These are phyloP conservation scores for Anolis sagrei DNA, from an alignment of 2,113 vertebrate genomes.

Conservation along the genomic window DNA sequence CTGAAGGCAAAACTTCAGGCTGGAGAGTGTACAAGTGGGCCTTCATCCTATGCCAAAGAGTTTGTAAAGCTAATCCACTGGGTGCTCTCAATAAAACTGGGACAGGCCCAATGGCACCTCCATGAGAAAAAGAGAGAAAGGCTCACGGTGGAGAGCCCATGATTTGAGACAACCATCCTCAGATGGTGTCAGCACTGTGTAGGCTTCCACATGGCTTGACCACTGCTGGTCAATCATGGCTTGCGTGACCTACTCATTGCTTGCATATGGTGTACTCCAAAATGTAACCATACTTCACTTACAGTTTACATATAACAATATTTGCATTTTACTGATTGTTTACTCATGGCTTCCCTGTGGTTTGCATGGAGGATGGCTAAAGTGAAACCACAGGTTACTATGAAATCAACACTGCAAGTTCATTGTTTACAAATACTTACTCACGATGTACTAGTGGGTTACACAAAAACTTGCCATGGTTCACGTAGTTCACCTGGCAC, in stretches of 20 bases:
- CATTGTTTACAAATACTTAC: slow-evolving; percentile 16
- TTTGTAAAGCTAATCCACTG: slow-evolving; percentile 30
- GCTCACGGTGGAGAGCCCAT: slow-evolving; percentile 3
- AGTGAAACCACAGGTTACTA: slow-evolving; percentile 22
- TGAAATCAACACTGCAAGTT: slow-evolving; percentile 20
- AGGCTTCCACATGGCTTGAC: slow-evolving; percentile 30
- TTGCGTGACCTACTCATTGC: slow-evolving; percentile 17
- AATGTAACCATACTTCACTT: slow-evolving; percentile 31
- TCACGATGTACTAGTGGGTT: slow-evolving; percentile 30
- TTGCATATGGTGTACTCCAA: slow-evolving; percentile 41
- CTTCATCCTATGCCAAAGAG: not conserved
- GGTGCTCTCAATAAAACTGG: slow-evolving; percentile 43
- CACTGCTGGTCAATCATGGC: slow-evolving; percentile 25
- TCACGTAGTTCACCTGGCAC: not conserved
- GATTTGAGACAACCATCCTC: slow-evolving; percentile 18
- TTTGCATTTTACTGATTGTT: slow-evolving; percentile 23
- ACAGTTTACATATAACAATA: slow-evolving; percentile 31
- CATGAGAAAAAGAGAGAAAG: slow-evolving; percentile 16
- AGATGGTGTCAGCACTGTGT: slow-evolving; percentile 19
- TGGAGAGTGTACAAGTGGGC: not conserved
- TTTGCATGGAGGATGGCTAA: slow-evolving; percentile 26
- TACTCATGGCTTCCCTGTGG: slow-evolving; percentile 32
- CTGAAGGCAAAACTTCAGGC: not conserved
- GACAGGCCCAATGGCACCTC: slow-evolving; percentile 26
- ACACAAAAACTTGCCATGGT: not conserved